Evolutionary conservation across 2,888 invertebrate genomes (phyloP).

Genomic region (Scaptomyza tumidula): DNA sequence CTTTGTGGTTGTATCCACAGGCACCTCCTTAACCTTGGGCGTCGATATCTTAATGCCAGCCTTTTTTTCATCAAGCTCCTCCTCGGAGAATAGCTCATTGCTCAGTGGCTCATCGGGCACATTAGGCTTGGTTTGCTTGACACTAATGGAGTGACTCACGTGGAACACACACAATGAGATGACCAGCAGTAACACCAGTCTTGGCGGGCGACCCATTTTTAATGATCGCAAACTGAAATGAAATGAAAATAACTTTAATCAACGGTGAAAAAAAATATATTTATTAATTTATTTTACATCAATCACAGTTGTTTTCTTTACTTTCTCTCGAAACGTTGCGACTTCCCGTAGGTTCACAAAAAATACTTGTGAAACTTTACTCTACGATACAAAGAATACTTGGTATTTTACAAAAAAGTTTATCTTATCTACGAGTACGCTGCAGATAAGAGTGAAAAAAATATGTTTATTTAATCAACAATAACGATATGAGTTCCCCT

Average conservation of each 20-base stretch:
- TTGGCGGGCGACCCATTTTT: constrained; percentile 83
- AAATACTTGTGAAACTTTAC: constrained; percentile 30
- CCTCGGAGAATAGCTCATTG: constrained; percentile 71
- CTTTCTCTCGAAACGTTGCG: neutral
- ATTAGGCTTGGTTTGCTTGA: constrained; percentile 42
- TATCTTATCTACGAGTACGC: constrained; percentile 62
- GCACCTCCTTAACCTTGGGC: constrained; percentile 69
- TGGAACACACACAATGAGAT: constrained; percentile 74
- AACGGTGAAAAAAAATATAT: too few species aligned
- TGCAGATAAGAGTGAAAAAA: constrained; percentile 38
- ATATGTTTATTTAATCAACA: constrained; percentile 69
- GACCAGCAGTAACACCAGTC: constrained; percentile 82
- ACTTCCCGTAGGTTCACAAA: constrained; percentile 1
- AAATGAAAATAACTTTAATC: neutral
- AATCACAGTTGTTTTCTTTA: neutral
- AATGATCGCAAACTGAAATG: constrained; percentile 53
- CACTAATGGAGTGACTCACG: constrained; percentile 60
- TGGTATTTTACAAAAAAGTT: constrained; percentile 4
- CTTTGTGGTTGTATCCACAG: constrained; percentile 49
- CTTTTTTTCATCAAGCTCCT: constrained; percentile 38
- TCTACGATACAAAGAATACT: constrained; percentile 33
- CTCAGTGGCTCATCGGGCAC: constrained; percentile 65
- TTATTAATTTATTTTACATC: neutral
- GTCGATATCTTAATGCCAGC: constrained; percentile 76
- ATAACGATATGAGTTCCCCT: neutral